Evolutionary conservation across 1,140 invertebrate genomes (phyloP), one percentile per base, ranked within the genome.

Genomic region (Drosophila takahashii): DNA sequence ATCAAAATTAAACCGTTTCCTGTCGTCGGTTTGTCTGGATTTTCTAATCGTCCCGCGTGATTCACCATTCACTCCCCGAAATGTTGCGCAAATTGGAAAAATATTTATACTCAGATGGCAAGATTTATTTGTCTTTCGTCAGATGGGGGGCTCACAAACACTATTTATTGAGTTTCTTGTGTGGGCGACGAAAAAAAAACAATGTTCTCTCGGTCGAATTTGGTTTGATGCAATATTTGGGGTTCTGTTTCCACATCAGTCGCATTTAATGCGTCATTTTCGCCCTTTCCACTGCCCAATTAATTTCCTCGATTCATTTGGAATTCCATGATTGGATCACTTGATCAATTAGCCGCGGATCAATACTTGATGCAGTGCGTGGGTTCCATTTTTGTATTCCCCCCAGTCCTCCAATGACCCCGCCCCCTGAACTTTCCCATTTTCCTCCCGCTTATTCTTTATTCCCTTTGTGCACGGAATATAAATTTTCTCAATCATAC

Each of bases 291-390:
- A 6, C 22, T 22, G 1, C 22, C 22, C 22, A 22, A 22, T 22
- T 3, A 2, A 22, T 22, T 22, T 22, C 11, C 36, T 18, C 8
- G 5, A 26, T 7, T 47, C 13, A 27, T 32, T 39, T 29, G 6
- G 44, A 22, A 27, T 45, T 59, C n/a, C n/a, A 18, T 26, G 37
- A 74, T 60, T 60, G 53, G 37, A 67, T 62, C 70, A 32, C 41
- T 64, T 37, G 59, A 74, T 74, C 50, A 74, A 74, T 74, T 74
- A 54, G 70, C 47, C 18, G 65, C 66, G 26, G 64, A 70, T 70
- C 64, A 69, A 69, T 70, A 45, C 27, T 39, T 13, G 15, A 32
- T 39, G 50, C 42, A 70, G 16, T 57, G 65, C 67, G 67, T 70
- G 67, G 67, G 64, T 10, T 37, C 26, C 11, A 36, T 22, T 44